Percentiles rank a stretch among this genome's conserved stretches.
Evolutionary conservation across 2,888 invertebrate genomes (phyloP).

Genomic region (Galerucella calmariensis): DNA sequence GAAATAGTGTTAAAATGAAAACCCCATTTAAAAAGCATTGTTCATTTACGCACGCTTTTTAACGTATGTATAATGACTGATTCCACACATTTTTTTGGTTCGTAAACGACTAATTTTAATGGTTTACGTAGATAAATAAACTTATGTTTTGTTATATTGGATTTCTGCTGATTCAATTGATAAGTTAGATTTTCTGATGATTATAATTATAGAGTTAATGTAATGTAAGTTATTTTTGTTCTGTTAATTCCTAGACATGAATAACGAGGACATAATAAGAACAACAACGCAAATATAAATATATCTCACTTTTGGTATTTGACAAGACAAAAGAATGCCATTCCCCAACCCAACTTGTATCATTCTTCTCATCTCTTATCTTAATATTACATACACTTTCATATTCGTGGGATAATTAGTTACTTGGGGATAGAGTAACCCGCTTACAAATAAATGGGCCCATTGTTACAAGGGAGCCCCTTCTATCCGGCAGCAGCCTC

Average conservation of each 20-base stretch:
- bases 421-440: slow-evolving; percentile 61
- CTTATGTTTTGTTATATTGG: too few species aligned
- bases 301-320: slow-evolving; percentile 17
- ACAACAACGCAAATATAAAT: slow-evolving; percentile 11
- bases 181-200: background rate
- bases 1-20: too few species aligned
- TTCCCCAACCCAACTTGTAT: slow-evolving; percentile 22
- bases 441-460: slow-evolving; percentile 65
- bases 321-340: slow-evolving; percentile 34
- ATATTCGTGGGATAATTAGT: slow-evolving; percentile 58
- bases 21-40: too few species aligned
- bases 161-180: background rate
- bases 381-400: slow-evolving; percentile 36
- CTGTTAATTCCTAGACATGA: background rate
- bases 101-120: too few species aligned
- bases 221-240: background rate
- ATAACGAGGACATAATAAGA: background rate
- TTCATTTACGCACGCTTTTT: too few species aligned
- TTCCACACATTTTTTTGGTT: too few species aligned
- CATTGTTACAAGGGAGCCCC: slow-evolving; percentile 59
- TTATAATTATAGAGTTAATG: background rate
- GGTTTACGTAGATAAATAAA: too few species aligned
- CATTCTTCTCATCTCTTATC: slow-evolving; percentile 29
- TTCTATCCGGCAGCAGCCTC: slow-evolving; percentile 58
- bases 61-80: too few species aligned